Percentiles rank a stretch among this genome's conserved stretches.
These are phyloP conservation scores for Dreissena polymorpha DNA, from an alignment of 1,140 invertebrate species.

Conservation along the genomic window DNA sequence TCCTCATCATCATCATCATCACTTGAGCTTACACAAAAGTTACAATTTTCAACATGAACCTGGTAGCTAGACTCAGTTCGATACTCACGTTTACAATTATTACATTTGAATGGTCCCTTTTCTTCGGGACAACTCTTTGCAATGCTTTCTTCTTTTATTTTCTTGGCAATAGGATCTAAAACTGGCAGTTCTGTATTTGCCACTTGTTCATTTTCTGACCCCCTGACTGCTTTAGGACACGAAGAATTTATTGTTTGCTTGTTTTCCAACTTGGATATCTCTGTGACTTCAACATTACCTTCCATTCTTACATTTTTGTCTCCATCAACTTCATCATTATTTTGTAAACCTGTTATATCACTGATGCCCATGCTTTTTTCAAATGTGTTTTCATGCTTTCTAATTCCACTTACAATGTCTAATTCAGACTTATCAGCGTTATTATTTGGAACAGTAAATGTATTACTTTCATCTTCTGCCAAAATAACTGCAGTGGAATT, in stretches of 20 bases:
- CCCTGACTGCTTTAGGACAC: background rate
- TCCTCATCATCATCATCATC: conserved; percentile 70
- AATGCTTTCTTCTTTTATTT: conserved; percentile 76
- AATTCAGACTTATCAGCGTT: background rate
- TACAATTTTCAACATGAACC: conserved; percentile 89
- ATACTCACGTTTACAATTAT: conserved; percentile 93
- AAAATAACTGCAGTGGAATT: conserved; percentile 1
- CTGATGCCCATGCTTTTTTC: too few species aligned
- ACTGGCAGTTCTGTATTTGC: conserved; percentile 56
- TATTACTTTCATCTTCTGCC: background rate
- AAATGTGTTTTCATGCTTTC: too few species aligned
- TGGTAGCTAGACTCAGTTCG: conserved; percentile 92
- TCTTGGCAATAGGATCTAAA: conserved; percentile 71
- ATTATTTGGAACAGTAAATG: background rate
- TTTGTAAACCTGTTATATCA: too few species aligned
- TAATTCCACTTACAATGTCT: background rate
- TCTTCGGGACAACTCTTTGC: conserved; percentile 73
- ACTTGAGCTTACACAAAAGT: conserved; percentile 80
- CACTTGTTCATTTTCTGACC: background rate
- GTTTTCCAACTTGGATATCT: too few species aligned
- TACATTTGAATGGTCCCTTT: conserved; percentile 89
- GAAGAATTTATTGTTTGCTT: too few species aligned
- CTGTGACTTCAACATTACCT: too few species aligned
- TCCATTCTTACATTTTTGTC: too few species aligned
- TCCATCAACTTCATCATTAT: too few species aligned